Percentiles rank a stretch among this genome's conserved stretches.
Evolutionary conservation across 1,140 invertebrate genomes (phyloP).

Genomic region (Drosophila auraria): DNA sequence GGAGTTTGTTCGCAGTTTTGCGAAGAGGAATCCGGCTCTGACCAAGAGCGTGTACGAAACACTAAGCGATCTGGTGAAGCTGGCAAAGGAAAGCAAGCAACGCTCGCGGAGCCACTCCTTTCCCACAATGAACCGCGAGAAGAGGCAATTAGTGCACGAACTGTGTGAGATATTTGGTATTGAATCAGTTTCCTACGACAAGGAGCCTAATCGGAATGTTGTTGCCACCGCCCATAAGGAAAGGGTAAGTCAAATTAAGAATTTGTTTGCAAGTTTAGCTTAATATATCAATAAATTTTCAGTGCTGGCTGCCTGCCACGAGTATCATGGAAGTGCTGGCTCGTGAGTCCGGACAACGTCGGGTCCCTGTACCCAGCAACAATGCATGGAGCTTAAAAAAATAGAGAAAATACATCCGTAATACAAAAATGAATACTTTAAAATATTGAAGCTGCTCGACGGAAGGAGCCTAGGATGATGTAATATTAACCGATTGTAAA

Average conservation of each 20-base stretch:
- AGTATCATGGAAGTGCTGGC: slow-evolving; percentile 92
- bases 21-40: slow-evolving; percentile 92
- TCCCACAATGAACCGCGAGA: slow-evolving; percentile 96
- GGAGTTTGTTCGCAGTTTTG: slow-evolving; percentile 94
- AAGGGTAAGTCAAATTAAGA: slow-evolving; percentile 86
- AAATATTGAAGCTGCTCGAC: neutral
- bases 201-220: slow-evolving; percentile 97
- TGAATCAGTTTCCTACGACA: slow-evolving; percentile 96
- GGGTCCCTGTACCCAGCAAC: slow-evolving; percentile 90
- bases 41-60: slow-evolving; percentile 94
- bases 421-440: slow-evolving; percentile 8
- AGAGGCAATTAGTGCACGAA: slow-evolving; percentile 95
- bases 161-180: slow-evolving; percentile 97
- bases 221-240: slow-evolving; percentile 95
- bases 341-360: slow-evolving; percentile 91
- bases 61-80: slow-evolving; percentile 93
- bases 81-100: slow-evolving; percentile 95
- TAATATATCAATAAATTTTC: slow-evolving; percentile 44
- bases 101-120: slow-evolving; percentile 95
- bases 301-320: slow-evolving; percentile 94
- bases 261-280: neutral
- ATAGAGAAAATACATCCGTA: slow-evolving; percentile 40
- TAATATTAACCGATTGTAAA: neutral
- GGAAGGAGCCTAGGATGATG: slow-evolving; percentile 6
- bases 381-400: slow-evolving; percentile 85